phyloP scores from a whole-genome alignment of 2,113 vertebrate species.

The Hylia prasina region DNA sequence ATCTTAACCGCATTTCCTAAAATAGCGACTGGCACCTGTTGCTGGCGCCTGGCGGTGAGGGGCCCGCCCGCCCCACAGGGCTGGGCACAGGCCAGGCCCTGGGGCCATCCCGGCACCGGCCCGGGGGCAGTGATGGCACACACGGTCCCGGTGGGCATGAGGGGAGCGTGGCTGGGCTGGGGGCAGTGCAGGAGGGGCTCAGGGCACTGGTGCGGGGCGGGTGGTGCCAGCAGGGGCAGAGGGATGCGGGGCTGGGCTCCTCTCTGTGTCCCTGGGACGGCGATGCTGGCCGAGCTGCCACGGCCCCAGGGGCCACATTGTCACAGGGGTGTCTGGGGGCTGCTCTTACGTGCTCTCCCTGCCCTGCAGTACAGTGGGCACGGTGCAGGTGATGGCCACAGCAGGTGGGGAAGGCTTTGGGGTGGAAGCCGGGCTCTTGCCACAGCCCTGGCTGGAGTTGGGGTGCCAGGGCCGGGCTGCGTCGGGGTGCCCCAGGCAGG shows the following conservation, averaged over 20 bases:
- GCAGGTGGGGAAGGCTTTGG: neutral
- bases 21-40: neutral
- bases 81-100: neutral
- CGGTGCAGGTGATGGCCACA: accelerated
- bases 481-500: neutral
- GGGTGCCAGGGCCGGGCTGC: neutral
- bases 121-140: accelerated
- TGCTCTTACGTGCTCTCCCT: neutral
- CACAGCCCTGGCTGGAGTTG: neutral
- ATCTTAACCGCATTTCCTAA: neutral
- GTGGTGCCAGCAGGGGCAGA: neutral
- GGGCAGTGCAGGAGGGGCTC: neutral
- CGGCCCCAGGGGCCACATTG: neutral
- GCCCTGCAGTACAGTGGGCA: neutral
- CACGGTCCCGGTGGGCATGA: accelerated
- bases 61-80: neutral
- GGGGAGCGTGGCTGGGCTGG: neutral
- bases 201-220: neutral
- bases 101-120: neutral
- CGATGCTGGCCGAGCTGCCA: accelerated
- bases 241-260: neutral
- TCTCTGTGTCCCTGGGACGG: accelerated
- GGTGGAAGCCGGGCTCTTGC: neutral
- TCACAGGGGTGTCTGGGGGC: neutral
- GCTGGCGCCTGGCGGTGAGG: neutral